These are phyloP conservation scores for Acanthosepion pharaonis DNA, from an alignment of 2,888 invertebrate genomes.

Conservation along the genomic window DNA sequence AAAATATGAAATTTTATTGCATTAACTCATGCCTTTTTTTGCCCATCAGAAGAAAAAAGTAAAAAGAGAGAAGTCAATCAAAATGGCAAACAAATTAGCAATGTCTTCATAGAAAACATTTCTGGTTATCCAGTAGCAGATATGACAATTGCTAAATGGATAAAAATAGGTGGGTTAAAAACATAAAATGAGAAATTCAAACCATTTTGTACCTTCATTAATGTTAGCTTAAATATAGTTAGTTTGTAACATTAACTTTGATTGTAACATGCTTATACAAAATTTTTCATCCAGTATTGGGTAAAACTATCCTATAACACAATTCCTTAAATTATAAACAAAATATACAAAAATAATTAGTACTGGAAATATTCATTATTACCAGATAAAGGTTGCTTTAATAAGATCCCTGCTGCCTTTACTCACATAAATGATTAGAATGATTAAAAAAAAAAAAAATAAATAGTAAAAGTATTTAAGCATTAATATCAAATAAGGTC, in stretches of 20 bases:
- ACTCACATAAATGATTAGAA: background rate
- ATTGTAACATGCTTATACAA: background rate
- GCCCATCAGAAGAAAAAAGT: background rate
- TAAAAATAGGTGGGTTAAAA: background rate
- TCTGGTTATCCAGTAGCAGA: background rate
- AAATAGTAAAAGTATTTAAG: background rate
- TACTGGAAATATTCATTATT: background rate
- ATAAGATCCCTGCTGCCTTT: background rate
- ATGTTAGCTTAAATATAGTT: background rate
- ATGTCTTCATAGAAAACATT: slow-evolving; percentile 21
- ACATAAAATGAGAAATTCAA: background rate
- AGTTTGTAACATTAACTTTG: background rate
- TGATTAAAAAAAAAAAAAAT: background rate
- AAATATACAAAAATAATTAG: background rate
- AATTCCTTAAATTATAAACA: background rate
- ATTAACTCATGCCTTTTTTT: background rate
- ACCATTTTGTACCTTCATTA: background rate
- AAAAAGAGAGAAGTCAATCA: background rate
- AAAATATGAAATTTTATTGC: slow-evolving; percentile 3
- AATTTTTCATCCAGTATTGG: too few species aligned
- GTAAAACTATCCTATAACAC: background rate
- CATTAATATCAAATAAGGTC: background rate
- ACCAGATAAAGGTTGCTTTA: background rate
- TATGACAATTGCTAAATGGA: background rate
- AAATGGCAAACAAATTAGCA: slow-evolving; percentile 16